Conservation (phyloP, 2,113 vertebrate genomes). For the Acrocephalus kingi region DNA sequence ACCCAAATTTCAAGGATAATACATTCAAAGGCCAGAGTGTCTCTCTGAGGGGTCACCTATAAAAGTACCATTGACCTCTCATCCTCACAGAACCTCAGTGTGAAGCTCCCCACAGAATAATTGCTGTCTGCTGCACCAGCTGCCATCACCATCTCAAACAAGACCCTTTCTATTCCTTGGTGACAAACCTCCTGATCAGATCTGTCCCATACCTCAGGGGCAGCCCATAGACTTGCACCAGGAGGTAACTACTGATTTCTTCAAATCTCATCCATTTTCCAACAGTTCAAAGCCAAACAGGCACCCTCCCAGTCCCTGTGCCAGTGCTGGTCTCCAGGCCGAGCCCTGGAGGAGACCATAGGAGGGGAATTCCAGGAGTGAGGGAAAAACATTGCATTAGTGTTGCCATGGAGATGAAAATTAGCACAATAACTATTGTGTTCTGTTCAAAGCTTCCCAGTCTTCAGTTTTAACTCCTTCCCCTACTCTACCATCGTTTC, state of each 20-base stretch:
- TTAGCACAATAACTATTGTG: slow-evolving; percentile 37
- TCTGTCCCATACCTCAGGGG: neutral
- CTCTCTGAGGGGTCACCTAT: neutral
- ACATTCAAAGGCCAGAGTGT: neutral
- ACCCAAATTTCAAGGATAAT: neutral
- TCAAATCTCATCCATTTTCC: neutral
- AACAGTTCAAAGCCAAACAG: neutral
- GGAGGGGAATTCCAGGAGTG: slow-evolving; percentile 18
- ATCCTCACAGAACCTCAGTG: neutral
- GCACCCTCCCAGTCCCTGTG: neutral
- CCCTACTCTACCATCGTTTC: neutral
- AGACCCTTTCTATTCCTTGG: neutral
- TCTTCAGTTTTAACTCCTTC: neutral
- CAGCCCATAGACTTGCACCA: neutral
- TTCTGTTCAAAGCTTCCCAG: neutral
- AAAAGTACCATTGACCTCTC: neutral
- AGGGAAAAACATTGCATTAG: neutral
- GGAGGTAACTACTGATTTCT: neutral
- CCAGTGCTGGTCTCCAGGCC: neutral
- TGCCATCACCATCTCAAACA: neutral
- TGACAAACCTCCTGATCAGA: neutral
- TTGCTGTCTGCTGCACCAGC: neutral
- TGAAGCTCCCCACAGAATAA: neutral
- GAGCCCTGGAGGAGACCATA: neutral
- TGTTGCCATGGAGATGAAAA: slow-evolving; percentile 48